These are phyloP conservation scores for Antheraea assamensis DNA, from an alignment of 2,888 invertebrate genomes.

Conservation along the genomic window DNA sequence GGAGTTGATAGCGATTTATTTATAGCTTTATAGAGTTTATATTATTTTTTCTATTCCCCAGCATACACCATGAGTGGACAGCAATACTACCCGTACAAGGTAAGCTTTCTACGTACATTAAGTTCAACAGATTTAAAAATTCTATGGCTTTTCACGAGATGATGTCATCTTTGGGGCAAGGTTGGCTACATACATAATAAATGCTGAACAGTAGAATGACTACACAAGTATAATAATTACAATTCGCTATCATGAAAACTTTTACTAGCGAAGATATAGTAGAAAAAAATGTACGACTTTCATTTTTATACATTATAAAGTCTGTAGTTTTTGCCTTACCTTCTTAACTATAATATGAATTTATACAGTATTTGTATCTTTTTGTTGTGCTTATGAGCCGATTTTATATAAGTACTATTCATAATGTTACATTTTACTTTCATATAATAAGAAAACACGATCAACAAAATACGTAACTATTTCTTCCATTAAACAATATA, in stretches of 20 bases:
- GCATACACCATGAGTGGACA: slow-evolving; percentile 86
- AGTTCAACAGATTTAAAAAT: slow-evolving; percentile 33
- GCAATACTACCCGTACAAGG: slow-evolving; percentile 94
- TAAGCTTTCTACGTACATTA: slow-evolving; percentile 76
- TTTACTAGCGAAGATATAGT: background rate
- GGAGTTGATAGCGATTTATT: slow-evolving; percentile 59
- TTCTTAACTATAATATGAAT: background rate
- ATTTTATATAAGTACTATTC: background rate
- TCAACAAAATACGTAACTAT: background rate
- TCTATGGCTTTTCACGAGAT: slow-evolving; percentile 66
- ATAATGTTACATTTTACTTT: background rate
- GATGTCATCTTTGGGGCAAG: slow-evolving; percentile 72
- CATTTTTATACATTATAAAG: background rate
- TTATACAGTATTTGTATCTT: background rate
- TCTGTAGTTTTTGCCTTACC: background rate
- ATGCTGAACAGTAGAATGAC: slow-evolving; percentile 8
- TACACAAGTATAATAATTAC: slow-evolving; percentile 1
- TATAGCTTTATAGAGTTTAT: slow-evolving; percentile 50
- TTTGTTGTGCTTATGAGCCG: background rate
- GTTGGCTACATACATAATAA: slow-evolving; percentile 12
- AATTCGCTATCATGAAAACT: background rate
- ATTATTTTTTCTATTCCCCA: slow-evolving; percentile 30
- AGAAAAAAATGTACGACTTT: background rate
- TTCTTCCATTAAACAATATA: background rate
- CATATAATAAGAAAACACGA: background rate